A percentile compares a stretch with the other conserved stretches of the same genome.
These are phyloP conservation scores for Polyommatus iphigenia DNA, from an alignment of 2,888 invertebrate genomes.

Conservation along the genomic window DNA sequence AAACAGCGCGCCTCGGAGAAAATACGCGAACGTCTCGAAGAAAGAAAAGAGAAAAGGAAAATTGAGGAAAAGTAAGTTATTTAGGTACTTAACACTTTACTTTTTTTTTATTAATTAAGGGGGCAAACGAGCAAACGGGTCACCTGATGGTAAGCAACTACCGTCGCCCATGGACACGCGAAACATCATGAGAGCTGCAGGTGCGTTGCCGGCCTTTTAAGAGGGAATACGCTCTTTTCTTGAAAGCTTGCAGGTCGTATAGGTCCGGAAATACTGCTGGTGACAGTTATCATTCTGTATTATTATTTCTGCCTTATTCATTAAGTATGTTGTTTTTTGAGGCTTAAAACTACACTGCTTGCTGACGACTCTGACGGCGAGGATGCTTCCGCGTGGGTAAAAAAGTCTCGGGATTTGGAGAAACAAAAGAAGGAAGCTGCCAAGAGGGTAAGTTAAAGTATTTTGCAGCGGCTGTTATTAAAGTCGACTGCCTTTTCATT, in stretches of 20 bases:
- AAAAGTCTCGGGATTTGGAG: slow-evolving; percentile 86
- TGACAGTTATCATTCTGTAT: background rate
- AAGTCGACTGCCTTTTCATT: no score
- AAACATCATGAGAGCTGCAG: no score
- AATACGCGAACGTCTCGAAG: slow-evolving; percentile 87
- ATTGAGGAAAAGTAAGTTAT: slow-evolving; percentile 82
- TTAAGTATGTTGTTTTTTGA: slow-evolving; percentile 39
- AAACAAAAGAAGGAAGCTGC: slow-evolving; percentile 92
- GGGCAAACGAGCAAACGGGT: no score
- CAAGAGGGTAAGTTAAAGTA: slow-evolving; percentile 81
- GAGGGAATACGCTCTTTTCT: no score
- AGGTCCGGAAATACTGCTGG: no score
- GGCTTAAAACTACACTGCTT: slow-evolving; percentile 62
- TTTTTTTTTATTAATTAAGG: no score
- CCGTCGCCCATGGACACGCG: no score
- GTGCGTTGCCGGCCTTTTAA: no score
- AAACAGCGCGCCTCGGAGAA: slow-evolving; percentile 89
- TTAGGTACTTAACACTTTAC: background rate
- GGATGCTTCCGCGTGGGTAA: slow-evolving; percentile 90
- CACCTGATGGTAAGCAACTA: no score
- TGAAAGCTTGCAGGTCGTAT: no score
- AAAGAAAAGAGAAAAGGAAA: slow-evolving; percentile 88
- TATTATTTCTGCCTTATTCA: background rate
- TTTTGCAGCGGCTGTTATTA: no score
- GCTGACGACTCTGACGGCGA: slow-evolving; percentile 87